Percentiles rank a stretch among this genome's conserved stretches.
These are phyloP conservation scores for Philopotamus ludificatus DNA, from an alignment of 1,140 invertebrate species.

Conservation along the genomic window DNA sequence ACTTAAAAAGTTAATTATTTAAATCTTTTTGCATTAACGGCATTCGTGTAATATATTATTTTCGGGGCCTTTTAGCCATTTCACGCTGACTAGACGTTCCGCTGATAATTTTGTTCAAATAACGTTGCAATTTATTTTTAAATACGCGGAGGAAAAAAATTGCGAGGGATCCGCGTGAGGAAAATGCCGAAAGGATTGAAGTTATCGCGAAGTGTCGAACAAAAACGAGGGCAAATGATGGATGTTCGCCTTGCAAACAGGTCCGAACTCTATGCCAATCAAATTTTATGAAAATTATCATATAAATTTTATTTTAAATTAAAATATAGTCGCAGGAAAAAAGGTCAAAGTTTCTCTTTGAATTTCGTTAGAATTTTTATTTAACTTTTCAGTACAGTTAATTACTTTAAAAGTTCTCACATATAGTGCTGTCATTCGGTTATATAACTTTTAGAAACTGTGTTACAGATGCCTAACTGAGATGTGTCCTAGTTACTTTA, in stretches of 20 bases:
- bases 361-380: too few species aligned
- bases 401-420: too few species aligned
- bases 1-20: background rate
- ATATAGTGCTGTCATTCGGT: too few species aligned
- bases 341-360: too few species aligned
- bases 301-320: too few species aligned
- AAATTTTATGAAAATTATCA: background rate
- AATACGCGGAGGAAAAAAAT: background rate
- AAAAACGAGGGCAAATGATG: conserved; percentile 39
- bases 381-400: too few species aligned
- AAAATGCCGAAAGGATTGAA: conserved; percentile 36
- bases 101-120: background rate
- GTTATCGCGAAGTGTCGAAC: conserved; percentile 38
- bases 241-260: conserved; percentile 38
- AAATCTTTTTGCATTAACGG: too few species aligned
- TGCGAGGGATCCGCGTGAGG: conserved; percentile 25
- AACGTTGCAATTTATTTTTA: background rate
- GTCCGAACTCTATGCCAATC: conserved; percentile 15
- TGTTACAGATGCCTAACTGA: too few species aligned
- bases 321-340: too few species aligned
- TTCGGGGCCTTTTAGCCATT: background rate
- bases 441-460: too few species aligned
- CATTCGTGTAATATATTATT: background rate
- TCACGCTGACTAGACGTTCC: background rate
- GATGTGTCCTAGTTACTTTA: too few species aligned